These are phyloP conservation scores for Clarias platycephalus DNA, from an alignment of 2,797 vertebrate genomes.

Conservation along the genomic window DNA sequence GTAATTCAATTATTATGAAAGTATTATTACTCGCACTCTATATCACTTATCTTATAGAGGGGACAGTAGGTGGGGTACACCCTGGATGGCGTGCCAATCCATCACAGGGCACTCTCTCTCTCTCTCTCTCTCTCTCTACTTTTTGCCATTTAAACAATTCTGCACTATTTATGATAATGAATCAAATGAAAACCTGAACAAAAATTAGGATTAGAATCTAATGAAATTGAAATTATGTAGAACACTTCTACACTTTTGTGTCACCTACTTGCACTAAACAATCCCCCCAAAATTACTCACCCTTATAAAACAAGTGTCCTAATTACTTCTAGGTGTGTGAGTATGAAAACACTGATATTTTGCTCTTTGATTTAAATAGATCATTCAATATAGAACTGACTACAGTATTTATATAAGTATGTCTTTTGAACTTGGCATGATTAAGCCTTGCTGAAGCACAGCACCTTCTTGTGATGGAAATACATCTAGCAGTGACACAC, in stretches of 20 bases:
- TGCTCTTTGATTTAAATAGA: neutral
- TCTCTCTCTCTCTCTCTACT: neutral
- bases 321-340: neutral
- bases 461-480: conserved; percentile 1
- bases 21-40: too few species aligned
- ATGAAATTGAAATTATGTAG: neutral
- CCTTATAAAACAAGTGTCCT: neutral
- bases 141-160: neutral
- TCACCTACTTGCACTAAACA: neutral
- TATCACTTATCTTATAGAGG: too few species aligned
- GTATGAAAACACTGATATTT: neutral
- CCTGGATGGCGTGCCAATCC: too few species aligned
- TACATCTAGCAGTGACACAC: conserved; percentile 11
- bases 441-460: neutral
- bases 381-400: neutral
- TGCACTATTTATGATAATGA: neutral
- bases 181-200: neutral
- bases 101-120: too few species aligned
- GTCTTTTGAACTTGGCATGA: neutral
- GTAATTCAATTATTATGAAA: neutral
- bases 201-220: neutral
- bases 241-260: neutral
- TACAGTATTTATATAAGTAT: neutral
- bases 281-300: neutral
- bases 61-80: too few species aligned